Evolutionary conservation across 2,113 vertebrate species (phyloP), one percentile per base, ranked within the genome.

Genomic region (Zootoca vivipara): DNA sequence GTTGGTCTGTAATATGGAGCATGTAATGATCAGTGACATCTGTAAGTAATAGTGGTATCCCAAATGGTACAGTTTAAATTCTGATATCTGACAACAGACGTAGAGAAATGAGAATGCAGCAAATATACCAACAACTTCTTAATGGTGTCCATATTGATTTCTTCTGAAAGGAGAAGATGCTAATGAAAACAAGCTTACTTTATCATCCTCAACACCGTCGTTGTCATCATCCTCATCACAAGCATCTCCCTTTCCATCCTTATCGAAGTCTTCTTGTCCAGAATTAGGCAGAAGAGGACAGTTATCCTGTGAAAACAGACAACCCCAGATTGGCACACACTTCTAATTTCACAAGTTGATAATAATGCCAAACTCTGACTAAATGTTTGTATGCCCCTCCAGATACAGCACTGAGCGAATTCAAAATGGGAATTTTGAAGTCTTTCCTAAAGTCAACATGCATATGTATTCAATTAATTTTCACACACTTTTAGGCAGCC

Each of bases 161-260:
- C 15, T 77, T 30, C 58, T 56, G 40, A 67, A 52, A 58, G 16
- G 5, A 46, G 5, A 83, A 52, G 16, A 20, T 18, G 5, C 64
- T 82, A 64, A 82, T 75, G 70, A 26, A 83, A 74, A 93, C 1
- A 6, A 52, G 82, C 95, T 85, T 96, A 99, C 99, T 96, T 97
- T 97, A 92, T 99, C 99, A 88, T 99, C 99, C 1, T 96, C 93
- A 0, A 99, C 99, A 13, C 98, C 97, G 15, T 99, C 99, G 0
- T 99, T 98, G 95, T 99, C 99, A 28, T 99, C 99, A 2, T 99
- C 99, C 8, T 98, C 98, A 81, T 99, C 99, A 90, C 99, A 99
- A 70, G 99, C 99, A 52, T 99, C 99, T 46, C 99, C 99, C 78
- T 98, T 97, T 26, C 98, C 98, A 4, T 99, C 99, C 95, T 97